Percentiles rank a stretch among this genome's conserved stretches.
Evolutionary conservation across 2,888 invertebrate genomes (phyloP).

Genomic region (Caenorhabditis sp.): DNA sequence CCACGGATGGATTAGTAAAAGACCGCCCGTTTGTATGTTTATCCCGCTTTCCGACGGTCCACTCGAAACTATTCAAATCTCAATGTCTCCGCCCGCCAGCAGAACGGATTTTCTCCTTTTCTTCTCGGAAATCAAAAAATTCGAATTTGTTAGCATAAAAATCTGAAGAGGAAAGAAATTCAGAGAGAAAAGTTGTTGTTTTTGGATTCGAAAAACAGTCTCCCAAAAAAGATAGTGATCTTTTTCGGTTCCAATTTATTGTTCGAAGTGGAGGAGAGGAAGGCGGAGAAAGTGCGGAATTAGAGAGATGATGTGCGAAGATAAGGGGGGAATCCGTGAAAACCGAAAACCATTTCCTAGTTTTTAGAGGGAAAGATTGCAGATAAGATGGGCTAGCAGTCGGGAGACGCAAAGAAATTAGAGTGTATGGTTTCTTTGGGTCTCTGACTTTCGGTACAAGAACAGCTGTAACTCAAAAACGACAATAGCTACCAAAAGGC

Average conservation of each 20-base stretch:
- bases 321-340: slow-evolving; percentile 4
- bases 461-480: no score
- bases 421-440: background rate
- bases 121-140: background rate
- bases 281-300: slow-evolving; percentile 6
- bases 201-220: slow-evolving; percentile 5
- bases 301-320: slow-evolving; percentile 3
- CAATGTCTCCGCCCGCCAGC: background rate
- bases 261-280: background rate
- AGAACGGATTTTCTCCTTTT: slow-evolving; percentile 1
- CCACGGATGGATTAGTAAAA: slow-evolving; percentile 19
- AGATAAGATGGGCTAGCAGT: background rate
- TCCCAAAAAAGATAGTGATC: slow-evolving; percentile 14
- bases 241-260: slow-evolving; percentile 29
- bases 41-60: slow-evolving; percentile 14
- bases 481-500: no score
- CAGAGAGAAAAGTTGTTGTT: slow-evolving; percentile 11
- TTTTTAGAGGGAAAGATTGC: background rate
- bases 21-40: slow-evolving; percentile 26
- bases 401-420: background rate
- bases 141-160: background rate
- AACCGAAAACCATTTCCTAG: slow-evolving; percentile 2
- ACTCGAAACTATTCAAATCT: slow-evolving; percentile 27
- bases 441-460: no score
- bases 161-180: background rate